Conservation (phyloP, 2,113 vertebrate species). For the Orientallactaga bullata region DNA sequence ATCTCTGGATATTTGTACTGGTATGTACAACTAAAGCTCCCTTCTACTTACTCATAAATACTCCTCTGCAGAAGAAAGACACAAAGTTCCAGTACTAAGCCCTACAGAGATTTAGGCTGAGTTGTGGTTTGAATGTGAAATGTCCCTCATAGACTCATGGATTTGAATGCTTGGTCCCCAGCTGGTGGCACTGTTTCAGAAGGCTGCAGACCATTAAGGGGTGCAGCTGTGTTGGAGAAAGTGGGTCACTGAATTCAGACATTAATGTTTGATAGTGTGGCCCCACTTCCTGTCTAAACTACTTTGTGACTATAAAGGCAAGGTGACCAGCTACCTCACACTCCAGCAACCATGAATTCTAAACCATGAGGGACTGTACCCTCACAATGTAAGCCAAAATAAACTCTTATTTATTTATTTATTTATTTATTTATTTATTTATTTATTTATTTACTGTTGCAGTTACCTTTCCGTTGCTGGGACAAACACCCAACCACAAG, state of each 20-base stretch:
- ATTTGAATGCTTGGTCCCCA: not conserved
- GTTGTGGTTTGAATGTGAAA: not conserved
- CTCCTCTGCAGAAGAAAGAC: too few species aligned
- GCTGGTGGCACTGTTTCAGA: not conserved
- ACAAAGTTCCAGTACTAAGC: not conserved
- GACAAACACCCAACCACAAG: too few species aligned
- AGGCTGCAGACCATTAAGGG: not conserved
- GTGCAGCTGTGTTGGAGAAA: not conserved
- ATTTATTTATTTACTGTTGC: too few species aligned
- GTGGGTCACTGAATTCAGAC: not conserved
- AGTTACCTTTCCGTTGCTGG: not conserved
- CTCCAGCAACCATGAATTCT: not conserved
- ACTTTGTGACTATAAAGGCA: not conserved
- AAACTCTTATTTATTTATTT: not conserved
- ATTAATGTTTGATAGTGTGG: not conserved
- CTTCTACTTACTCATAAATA: not conserved
- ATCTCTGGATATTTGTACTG: not conserved
- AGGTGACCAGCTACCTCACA: too few species aligned
- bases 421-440: too few species aligned
- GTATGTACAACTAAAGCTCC: not conserved
- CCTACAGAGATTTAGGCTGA: not conserved
- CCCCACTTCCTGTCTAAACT: not conserved
- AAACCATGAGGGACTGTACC: not conserved
- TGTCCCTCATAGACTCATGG: not conserved
- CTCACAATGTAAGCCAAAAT: not conserved